Conservation (phyloP, 2,888 invertebrate species). For the Oxyteleia sp. region DNA sequence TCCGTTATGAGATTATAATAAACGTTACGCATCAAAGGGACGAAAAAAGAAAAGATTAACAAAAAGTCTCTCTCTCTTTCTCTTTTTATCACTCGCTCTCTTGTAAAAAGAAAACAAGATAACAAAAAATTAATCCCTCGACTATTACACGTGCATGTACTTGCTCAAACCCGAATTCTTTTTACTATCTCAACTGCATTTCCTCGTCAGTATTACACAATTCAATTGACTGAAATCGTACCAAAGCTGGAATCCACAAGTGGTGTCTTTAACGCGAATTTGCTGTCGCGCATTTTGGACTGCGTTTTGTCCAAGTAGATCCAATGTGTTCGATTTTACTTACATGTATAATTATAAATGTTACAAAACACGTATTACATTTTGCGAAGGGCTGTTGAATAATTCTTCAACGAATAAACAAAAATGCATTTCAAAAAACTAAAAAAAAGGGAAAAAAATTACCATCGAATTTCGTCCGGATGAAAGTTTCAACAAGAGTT, state of each 20-base stretch:
- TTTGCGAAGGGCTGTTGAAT: slow-evolving; percentile 56
- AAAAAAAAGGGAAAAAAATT: slow-evolving; percentile 14
- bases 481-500: slow-evolving; percentile 35
- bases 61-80: too few relatives aligned
- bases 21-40: slow-evolving; percentile 24
- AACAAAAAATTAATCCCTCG: slow-evolving; percentile 4
- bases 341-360: slow-evolving; percentile 60
- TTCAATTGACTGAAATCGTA: slow-evolving; percentile 51
- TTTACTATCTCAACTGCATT: slow-evolving; percentile 33
- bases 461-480: slow-evolving; percentile 48
- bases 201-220: slow-evolving; percentile 47
- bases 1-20: slow-evolving; percentile 19
- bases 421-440: background rate
- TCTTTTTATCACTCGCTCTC: too few relatives aligned
- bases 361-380: slow-evolving; percentile 44
- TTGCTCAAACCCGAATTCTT: slow-evolving; percentile 55
- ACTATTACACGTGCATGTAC: background rate
- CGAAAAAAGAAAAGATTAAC: too few relatives aligned
- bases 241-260: slow-evolving; percentile 45
- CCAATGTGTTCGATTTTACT: slow-evolving; percentile 71
- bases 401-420: slow-evolving; percentile 33
- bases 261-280: slow-evolving; percentile 49
- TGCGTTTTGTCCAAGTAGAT: slow-evolving; percentile 69
- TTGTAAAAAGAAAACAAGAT: background rate
- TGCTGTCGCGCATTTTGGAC: slow-evolving; percentile 55